Percentiles rank a stretch among this genome's conserved stretches.
These are phyloP conservation scores for Remorina albescens DNA, from an alignment of 2,797 vertebrate genomes.

Conservation along the genomic window DNA sequence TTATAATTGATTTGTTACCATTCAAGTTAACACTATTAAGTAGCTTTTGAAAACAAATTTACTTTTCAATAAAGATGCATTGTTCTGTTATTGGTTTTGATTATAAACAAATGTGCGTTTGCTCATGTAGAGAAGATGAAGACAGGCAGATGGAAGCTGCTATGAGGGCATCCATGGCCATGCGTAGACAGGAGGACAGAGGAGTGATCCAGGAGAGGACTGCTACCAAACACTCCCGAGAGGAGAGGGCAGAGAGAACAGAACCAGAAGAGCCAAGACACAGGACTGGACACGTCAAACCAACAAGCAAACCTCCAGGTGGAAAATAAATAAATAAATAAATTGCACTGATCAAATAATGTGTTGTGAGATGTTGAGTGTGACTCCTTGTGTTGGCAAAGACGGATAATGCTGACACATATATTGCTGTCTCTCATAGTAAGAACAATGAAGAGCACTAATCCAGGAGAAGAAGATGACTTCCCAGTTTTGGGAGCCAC, in stretches of 20 bases:
- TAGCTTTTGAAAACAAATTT: not conserved
- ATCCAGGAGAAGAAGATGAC: constrained; percentile 84
- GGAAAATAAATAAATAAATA: too few species aligned
- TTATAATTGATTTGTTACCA: too few species aligned
- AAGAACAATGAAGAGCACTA: constrained; percentile 80
- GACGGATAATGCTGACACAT: not conserved
- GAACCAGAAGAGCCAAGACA: constrained; percentile 82
- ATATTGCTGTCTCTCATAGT: constrained; percentile 54
- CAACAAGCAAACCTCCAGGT: constrained; percentile 76
- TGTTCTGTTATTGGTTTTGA: not conserved
- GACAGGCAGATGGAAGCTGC: constrained; percentile 93
- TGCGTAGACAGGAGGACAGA: constrained; percentile 87
- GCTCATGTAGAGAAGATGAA: constrained; percentile 91
- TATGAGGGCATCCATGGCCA: constrained; percentile 89
- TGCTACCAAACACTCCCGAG: constrained; percentile 83
- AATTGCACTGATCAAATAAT: not conserved
- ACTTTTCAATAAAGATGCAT: not conserved
- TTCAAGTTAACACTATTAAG: not conserved
- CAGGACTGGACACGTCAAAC: constrained; percentile 74
- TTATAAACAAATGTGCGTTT: not conserved
- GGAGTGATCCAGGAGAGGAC: constrained; percentile 84
- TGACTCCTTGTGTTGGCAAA: not conserved
- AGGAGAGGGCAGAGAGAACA: constrained; percentile 78
- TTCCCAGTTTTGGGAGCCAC: constrained; percentile 85
- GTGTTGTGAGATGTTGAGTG: not conserved